A percentile compares a stretch with the other conserved stretches of the same genome.
These are phyloP conservation scores for Chelonus formosanus DNA, from an alignment of 2,888 invertebrate genomes.

Conservation along the genomic window DNA sequence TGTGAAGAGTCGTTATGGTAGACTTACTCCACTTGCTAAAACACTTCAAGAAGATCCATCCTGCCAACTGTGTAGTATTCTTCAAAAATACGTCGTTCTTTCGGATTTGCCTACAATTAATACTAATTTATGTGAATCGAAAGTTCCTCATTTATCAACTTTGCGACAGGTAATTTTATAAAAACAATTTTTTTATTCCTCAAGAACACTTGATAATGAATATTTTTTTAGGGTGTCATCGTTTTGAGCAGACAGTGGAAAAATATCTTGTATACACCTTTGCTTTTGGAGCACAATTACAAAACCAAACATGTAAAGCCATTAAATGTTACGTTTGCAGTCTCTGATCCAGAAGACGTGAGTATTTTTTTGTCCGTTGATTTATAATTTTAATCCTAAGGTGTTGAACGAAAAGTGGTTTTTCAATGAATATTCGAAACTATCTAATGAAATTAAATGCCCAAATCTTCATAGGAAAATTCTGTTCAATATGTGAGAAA, in stretches of 20 bases:
- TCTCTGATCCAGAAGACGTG: conserved; percentile 85
- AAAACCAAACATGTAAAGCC: conserved; percentile 84
- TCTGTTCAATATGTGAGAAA: conserved; percentile 44
- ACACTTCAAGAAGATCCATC: conserved; percentile 96
- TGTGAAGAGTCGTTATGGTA: conserved; percentile 89
- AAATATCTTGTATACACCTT: conserved; percentile 91
- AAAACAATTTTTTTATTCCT: conserved; percentile 7
- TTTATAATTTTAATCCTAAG: conserved; percentile 16
- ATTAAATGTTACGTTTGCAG: conserved; percentile 87
- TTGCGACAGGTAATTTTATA: conserved; percentile 77
- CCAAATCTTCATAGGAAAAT: conserved; percentile 44
- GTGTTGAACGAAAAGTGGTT: conserved; percentile 4
- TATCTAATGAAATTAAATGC: background rate
- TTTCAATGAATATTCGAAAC: background rate
- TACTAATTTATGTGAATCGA: conserved; percentile 81
- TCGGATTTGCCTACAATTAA: conserved; percentile 82
- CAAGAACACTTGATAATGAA: too few species aligned
- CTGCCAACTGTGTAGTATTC: conserved; percentile 88
- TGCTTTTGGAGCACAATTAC: conserved; percentile 88
- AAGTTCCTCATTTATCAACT: conserved; percentile 87
- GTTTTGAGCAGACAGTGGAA: conserved; percentile 97
- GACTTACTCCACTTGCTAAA: conserved; percentile 85
- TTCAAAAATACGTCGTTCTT: conserved; percentile 84
- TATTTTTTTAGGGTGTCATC: conserved; percentile 80
- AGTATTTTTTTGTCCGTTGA: conserved; percentile 38